Evolutionary conservation across 2,888 invertebrate species (phyloP).

Genomic region (Lithophane socia): DNA sequence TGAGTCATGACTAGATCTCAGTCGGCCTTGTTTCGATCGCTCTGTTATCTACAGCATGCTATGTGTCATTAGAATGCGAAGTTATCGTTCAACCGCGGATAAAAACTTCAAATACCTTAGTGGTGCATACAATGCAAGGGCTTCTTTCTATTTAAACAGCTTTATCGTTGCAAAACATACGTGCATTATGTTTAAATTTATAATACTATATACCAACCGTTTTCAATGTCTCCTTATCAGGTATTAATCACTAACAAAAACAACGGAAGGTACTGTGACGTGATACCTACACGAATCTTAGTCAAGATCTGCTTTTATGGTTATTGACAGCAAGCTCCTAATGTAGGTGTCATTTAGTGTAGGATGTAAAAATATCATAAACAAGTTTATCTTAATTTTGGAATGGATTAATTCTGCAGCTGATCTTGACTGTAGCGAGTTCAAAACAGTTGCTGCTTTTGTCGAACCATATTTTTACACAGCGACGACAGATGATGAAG

Average conservation of each 20-base stretch:
- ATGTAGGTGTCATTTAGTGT: conserved; percentile 52
- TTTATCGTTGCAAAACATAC: conserved; percentile 28
- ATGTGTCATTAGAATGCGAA: conserved; percentile 57
- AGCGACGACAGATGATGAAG: not conserved
- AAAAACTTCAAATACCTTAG: conserved; percentile 12
- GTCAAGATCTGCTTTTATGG: conserved; percentile 50
- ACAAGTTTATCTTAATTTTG: conserved; percentile 9
- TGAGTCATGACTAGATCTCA: conserved; percentile 61
- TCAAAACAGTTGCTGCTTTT: conserved; percentile 10
- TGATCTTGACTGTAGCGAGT: conserved; percentile 20
- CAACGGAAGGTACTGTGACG: conserved; percentile 6
- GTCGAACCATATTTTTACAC: not conserved
- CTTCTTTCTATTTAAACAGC: conserved; percentile 24
- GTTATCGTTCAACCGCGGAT: conserved; percentile 28
- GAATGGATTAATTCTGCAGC: not conserved
- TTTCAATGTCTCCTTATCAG: conserved; percentile 30
- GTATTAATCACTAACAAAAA: conserved; percentile 19
- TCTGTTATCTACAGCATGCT: conserved; percentile 65
- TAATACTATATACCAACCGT: conserved; percentile 5
- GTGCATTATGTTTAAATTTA: conserved; percentile 11
- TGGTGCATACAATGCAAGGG: conserved; percentile 13
- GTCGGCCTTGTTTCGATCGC: conserved; percentile 50
- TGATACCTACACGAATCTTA: conserved; percentile 31
- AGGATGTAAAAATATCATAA: conserved; percentile 47
- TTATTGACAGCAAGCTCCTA: conserved; percentile 20